Evolutionary conservation across 1,140 invertebrate genomes (phyloP).

Genomic region (Tetranychus cinnabarinus): DNA sequence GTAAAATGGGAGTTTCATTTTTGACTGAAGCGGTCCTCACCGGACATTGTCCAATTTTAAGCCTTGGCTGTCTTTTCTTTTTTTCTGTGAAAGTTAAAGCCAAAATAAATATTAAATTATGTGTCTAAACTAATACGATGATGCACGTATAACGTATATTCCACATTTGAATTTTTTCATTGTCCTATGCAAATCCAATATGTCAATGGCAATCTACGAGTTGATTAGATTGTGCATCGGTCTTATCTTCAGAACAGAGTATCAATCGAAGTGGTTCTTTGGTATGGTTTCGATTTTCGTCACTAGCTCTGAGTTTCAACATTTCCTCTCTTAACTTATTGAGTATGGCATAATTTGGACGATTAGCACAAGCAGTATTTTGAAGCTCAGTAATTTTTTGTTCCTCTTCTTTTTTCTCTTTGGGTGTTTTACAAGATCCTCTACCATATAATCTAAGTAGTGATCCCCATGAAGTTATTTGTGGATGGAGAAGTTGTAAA

Average conservation of each 20-base stretch:
- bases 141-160: too few species aligned
- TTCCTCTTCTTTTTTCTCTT: slow-evolving; percentile 70
- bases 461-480: slow-evolving; percentile 83
- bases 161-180: too few species aligned
- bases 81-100: too few species aligned
- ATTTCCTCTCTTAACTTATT: slow-evolving; percentile 72
- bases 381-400: slow-evolving; percentile 60
- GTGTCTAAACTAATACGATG: too few species aligned
- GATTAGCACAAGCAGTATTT: slow-evolving; percentile 64
- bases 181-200: too few species aligned
- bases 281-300: not conserved
- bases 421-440: slow-evolving; percentile 66
- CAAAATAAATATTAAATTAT: too few species aligned
- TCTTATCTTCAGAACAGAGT: not conserved
- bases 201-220: too few species aligned
- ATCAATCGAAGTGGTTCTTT: not conserved
- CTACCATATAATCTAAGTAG: slow-evolving; percentile 76
- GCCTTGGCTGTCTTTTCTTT: too few species aligned
- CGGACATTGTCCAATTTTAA: too few species aligned
- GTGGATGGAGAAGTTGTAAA: slow-evolving; percentile 61
- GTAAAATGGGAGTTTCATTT: too few species aligned
- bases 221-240: too few species aligned
- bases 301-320: slow-evolving; percentile 35
- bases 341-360: slow-evolving; percentile 77
- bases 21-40: too few species aligned